These are phyloP conservation scores for rat (Rattus norvegicus) DNA, from an alignment of 2,113 vertebrate species.

Conservation along the genomic window DNA sequence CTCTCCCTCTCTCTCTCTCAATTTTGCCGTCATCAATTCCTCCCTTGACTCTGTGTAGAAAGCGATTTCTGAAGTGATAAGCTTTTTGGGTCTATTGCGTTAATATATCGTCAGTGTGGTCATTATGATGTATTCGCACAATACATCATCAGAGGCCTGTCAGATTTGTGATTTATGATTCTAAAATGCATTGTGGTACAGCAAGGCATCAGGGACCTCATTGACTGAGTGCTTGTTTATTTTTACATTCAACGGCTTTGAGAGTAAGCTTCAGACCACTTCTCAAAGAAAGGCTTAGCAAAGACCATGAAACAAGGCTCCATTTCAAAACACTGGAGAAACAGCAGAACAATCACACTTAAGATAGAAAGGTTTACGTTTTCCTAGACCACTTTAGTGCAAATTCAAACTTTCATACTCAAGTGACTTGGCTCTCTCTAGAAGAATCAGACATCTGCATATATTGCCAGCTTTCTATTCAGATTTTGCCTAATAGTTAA, in stretches of 20 bases:
- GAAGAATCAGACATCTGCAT: constrained; percentile 57
- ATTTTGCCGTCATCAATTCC: constrained; percentile 64
- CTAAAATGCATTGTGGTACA: constrained; percentile 77
- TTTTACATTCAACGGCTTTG: constrained; percentile 85
- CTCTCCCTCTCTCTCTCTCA: constrained; percentile 40
- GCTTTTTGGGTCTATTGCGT: constrained; percentile 83
- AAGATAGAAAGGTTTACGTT: constrained; percentile 71
- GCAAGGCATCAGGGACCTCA: constrained; percentile 74
- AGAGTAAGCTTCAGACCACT: constrained; percentile 79
- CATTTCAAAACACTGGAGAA: constrained; percentile 71
- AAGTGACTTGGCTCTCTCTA: constrained; percentile 58
- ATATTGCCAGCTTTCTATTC: constrained; percentile 56
- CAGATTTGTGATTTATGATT: constrained; percentile 85
- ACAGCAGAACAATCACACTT: constrained; percentile 65
- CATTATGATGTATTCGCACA: constrained; percentile 86
- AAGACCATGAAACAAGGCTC: constrained; percentile 70
- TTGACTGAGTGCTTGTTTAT: constrained; percentile 84
- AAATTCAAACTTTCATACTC: constrained; percentile 62
- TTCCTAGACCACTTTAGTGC: constrained; percentile 68
- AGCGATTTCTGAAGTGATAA: constrained; percentile 81
- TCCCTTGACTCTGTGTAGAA: constrained; percentile 76
- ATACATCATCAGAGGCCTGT: constrained; percentile 86
- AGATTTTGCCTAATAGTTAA: constrained; percentile 62
- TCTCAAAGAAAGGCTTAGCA: constrained; percentile 72
- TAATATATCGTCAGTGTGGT: constrained; percentile 85